Evolutionary conservation across 2,888 invertebrate species (phyloP).

Genomic region (Eilema depressum): DNA sequence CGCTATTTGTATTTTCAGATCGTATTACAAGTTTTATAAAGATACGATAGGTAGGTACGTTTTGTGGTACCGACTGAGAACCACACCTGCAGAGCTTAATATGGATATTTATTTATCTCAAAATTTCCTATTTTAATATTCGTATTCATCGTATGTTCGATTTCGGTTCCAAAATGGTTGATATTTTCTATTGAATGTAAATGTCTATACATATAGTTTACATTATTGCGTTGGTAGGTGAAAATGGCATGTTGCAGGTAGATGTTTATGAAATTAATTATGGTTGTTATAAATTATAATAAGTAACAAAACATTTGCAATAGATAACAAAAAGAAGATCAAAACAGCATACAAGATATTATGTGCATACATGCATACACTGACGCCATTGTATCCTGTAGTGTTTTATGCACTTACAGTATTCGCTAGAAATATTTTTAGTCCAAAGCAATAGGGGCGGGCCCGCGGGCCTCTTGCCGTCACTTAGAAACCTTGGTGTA

Average conservation of each 20-base stretch:
- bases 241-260: not conserved
- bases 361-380: not conserved
- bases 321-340: not conserved
- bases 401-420: not conserved
- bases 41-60: slow-evolving; percentile 7
- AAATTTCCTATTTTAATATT: not conserved
- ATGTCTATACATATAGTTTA: not conserved
- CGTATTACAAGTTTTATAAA: slow-evolving; percentile 24
- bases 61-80: not conserved
- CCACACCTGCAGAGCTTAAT: not conserved
- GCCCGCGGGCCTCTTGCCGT: too few relatives aligned
- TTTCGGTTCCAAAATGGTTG: not conserved
- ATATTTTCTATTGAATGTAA: not conserved
- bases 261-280: not conserved
- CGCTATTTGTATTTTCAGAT: slow-evolving; percentile 47
- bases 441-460: not conserved
- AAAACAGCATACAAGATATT: not conserved
- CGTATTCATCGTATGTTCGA: not conserved
- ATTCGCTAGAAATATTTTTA: too few relatives aligned
- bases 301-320: not conserved
- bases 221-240: not conserved
- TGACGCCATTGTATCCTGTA: not conserved
- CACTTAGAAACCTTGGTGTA: not conserved
- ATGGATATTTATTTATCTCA: not conserved
- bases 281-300: not conserved